Conservation (phyloP, 2,113 vertebrate genomes). For the Gnathonemus longibarbis region DNA sequence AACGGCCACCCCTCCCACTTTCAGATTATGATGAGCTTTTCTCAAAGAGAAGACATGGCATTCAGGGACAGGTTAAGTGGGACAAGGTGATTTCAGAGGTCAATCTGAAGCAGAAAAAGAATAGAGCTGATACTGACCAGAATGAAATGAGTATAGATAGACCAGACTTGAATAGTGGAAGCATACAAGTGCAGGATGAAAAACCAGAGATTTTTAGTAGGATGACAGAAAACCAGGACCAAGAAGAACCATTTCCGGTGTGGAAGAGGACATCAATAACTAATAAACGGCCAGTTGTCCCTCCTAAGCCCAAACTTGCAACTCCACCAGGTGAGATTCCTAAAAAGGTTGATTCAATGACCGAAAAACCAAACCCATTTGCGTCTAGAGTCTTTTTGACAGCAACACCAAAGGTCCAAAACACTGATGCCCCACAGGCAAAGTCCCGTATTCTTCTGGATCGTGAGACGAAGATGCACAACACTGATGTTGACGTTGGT, state of each 20-base stretch:
- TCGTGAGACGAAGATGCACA: conserved; percentile 22
- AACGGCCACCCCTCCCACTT: conserved; percentile 46
- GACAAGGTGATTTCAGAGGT: conserved; percentile 64
- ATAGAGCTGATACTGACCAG: conserved; percentile 19
- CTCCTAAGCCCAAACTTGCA: conserved; percentile 34
- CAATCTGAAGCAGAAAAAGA: conserved; percentile 46
- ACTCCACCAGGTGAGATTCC: conserved; percentile 4
- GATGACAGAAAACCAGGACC: conserved; percentile 20
- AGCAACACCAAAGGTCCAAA: conserved; percentile 15
- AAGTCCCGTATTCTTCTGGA: conserved; percentile 1
- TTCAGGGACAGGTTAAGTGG: conserved; percentile 55
- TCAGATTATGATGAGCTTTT: conserved; percentile 61
- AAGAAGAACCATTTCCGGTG: conserved; percentile 23
- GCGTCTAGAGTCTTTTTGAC: conserved; percentile 9
- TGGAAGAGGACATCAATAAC: conserved; percentile 29
- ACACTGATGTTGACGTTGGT: neutral
- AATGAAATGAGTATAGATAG: conserved; percentile 60
- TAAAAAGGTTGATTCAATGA: conserved; percentile 18
- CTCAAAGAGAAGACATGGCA: conserved; percentile 59
- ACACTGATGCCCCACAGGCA: conserved; percentile 4
- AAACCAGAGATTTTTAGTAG: conserved; percentile 25
- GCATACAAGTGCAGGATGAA: neutral
- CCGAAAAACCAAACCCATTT: conserved; percentile 19
- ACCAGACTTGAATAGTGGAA: conserved; percentile 24
- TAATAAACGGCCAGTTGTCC: conserved; percentile 32